Percentiles rank a stretch among this genome's conserved stretches.
Conservation (phyloP, 2,113 vertebrate genomes). For the Spermophilus dauricus region DNA sequence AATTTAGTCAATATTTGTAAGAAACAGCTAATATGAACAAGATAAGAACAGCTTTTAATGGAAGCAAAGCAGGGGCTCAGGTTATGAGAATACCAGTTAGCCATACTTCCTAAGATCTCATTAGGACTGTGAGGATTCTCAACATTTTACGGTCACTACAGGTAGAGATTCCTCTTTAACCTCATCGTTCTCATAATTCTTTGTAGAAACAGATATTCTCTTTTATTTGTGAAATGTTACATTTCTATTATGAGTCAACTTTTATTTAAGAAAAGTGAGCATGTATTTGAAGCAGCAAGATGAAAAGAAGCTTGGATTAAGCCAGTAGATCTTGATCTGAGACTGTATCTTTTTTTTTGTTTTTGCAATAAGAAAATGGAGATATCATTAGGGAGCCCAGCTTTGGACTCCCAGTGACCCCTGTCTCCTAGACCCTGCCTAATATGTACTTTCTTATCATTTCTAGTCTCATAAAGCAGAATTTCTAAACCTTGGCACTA, state of each 20-base stretch:
- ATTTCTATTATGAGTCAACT: not conserved
- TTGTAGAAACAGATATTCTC: not conserved
- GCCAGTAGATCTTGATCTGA: not conserved
- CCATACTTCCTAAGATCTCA: not conserved
- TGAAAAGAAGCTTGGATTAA: not conserved
- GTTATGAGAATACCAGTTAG: constrained; percentile 34
- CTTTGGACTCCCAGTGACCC: not conserved
- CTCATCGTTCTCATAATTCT: not conserved
- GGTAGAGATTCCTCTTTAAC: constrained; percentile 53
- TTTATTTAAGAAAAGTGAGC: not conserved
- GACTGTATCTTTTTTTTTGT: not conserved
- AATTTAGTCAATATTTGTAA: constrained; percentile 71
- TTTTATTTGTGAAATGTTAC: not conserved
- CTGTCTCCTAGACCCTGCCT: not conserved
- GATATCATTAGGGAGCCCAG: not conserved
- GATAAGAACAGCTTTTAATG: constrained; percentile 67
- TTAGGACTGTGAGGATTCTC: constrained; percentile 13
- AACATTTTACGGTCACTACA: constrained; percentile 43
- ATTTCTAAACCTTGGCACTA: not conserved
- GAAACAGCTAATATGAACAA: constrained; percentile 63
- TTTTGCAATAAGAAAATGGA: not conserved
- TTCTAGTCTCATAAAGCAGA: not conserved
- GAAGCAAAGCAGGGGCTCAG: not conserved
- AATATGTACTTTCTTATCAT: not conserved
- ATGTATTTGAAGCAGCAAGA: not conserved